These are phyloP conservation scores for Invenusta paracnida DNA, from an alignment of 2,888 invertebrate species.

Conservation along the genomic window DNA sequence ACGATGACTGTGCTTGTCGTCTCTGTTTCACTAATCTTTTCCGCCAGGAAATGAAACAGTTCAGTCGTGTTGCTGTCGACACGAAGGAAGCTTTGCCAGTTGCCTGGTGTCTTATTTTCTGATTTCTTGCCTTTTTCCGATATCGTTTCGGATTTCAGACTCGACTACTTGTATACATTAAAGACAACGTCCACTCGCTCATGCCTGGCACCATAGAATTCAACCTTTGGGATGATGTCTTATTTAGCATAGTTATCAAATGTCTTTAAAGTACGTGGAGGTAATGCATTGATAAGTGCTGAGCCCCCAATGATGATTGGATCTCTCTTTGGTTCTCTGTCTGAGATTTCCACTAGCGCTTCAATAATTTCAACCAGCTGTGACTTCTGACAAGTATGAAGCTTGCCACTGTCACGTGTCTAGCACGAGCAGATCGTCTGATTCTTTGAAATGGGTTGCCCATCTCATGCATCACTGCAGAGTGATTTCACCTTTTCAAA, in stretches of 20 bases:
- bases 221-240: constrained; percentile 41
- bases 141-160: constrained; percentile 38
- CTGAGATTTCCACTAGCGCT: constrained; percentile 36
- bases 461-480: constrained; percentile 1
- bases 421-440: not conserved
- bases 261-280: constrained; percentile 41
- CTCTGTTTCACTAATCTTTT: constrained; percentile 38
- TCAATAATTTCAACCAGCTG: constrained; percentile 43
- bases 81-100: constrained; percentile 45
- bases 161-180: not conserved
- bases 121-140: constrained; percentile 42
- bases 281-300: constrained; percentile 43
- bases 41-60: constrained; percentile 42
- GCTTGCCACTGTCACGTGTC: constrained; percentile 41
- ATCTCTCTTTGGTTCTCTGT: constrained; percentile 42
- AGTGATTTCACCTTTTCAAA: constrained; percentile 35
- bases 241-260: constrained; percentile 43
- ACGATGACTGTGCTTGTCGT: constrained; percentile 42
- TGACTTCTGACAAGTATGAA: constrained; percentile 45
- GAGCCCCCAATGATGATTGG: constrained; percentile 45
- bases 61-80: constrained; percentile 44
- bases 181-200: constrained; percentile 38
- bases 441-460: constrained; percentile 33
- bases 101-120: constrained; percentile 44
- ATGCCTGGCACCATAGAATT: constrained; percentile 35